These are phyloP conservation scores for Empis livida DNA, from an alignment of 2,888 invertebrate genomes.

Conservation along the genomic window DNA sequence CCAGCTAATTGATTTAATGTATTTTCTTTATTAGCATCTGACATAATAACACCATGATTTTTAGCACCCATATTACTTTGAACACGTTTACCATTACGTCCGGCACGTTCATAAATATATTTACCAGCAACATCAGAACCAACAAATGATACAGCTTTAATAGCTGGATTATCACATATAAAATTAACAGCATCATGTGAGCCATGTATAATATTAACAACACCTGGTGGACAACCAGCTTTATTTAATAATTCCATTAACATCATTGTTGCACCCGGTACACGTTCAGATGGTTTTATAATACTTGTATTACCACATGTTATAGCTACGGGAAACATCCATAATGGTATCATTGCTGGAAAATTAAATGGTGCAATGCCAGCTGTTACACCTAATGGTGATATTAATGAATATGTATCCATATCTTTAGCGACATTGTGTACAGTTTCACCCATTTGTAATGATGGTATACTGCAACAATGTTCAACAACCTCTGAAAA, in stretches of 20 bases:
- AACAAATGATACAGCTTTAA: conserved; percentile 95
- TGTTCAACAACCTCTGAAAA: conserved; percentile 87
- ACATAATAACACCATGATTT: conserved; percentile 94
- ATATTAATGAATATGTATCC: conserved; percentile 86
- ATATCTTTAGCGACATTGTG: conserved; percentile 75
- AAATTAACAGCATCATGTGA: conserved; percentile 91
- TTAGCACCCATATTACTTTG: conserved; percentile 99
- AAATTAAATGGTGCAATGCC: conserved; percentile 99
- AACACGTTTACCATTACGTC: conserved; percentile 84
- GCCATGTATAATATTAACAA: conserved; percentile 95
- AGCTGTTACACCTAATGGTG: conserved; percentile 77
- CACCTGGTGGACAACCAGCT: conserved; percentile 92
- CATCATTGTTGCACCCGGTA: conserved; percentile 93
- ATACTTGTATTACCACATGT: conserved; percentile 92
- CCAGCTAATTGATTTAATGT: conserved; percentile 84
- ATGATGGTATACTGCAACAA: conserved; percentile 82
- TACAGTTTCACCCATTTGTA: conserved; percentile 88
- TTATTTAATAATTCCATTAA: conserved; percentile 85
- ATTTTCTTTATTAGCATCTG: conserved; percentile 95
- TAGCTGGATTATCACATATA: conserved; percentile 91
- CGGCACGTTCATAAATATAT: conserved; percentile 88
- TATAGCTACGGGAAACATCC: conserved; percentile 80
- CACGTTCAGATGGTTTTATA: conserved; percentile 93
- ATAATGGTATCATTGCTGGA: conserved; percentile 98
- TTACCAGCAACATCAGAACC: conserved; percentile 94